A percentile compares a stretch with the other conserved stretches of the same genome.
Evolutionary conservation across 1,140 invertebrate genomes (phyloP).

Genomic region (Drosophila saltans): DNA sequence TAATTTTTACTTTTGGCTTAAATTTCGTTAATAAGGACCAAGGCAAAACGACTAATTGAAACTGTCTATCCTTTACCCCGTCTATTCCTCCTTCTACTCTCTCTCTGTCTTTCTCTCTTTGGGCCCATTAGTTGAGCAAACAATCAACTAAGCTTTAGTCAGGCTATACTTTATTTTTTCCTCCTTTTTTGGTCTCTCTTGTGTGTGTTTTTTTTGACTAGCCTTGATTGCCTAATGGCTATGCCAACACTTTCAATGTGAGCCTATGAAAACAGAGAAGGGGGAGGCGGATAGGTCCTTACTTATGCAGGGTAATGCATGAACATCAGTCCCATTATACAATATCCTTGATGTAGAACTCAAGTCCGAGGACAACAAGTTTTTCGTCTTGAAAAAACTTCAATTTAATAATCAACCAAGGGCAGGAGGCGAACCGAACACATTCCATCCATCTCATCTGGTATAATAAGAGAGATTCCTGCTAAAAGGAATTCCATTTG

Average conservation of each 20-base stretch:
- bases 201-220: constrained; percentile 37
- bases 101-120: constrained; percentile 18
- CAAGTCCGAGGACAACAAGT: constrained; percentile 42
- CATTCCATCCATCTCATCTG: constrained; percentile 5
- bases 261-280: constrained; percentile 57
- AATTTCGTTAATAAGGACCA: constrained; percentile 34
- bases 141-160: constrained; percentile 53
- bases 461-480: neutral
- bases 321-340: constrained; percentile 64
- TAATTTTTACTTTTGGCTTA: constrained; percentile 32
- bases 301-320: constrained; percentile 64
- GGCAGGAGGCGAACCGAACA: constrained; percentile 8
- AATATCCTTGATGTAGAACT: constrained; percentile 45
- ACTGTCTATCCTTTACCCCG: constrained; percentile 28
- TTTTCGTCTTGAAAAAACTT: constrained; percentile 8
- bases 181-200: constrained; percentile 7
- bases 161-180: constrained; percentile 26
- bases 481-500: constrained; percentile 9
- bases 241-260: constrained; percentile 64
- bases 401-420: constrained; percentile 2
- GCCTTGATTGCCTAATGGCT: constrained; percentile 72
- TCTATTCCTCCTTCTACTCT: constrained; percentile 45
- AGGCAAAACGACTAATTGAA: constrained; percentile 42
- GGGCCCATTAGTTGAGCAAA: constrained; percentile 72
- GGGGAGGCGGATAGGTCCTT: constrained; percentile 25